phyloP scores from a whole-genome alignment of 2,888 invertebrate genomes.

The Ennomos fuscantarius region DNA sequence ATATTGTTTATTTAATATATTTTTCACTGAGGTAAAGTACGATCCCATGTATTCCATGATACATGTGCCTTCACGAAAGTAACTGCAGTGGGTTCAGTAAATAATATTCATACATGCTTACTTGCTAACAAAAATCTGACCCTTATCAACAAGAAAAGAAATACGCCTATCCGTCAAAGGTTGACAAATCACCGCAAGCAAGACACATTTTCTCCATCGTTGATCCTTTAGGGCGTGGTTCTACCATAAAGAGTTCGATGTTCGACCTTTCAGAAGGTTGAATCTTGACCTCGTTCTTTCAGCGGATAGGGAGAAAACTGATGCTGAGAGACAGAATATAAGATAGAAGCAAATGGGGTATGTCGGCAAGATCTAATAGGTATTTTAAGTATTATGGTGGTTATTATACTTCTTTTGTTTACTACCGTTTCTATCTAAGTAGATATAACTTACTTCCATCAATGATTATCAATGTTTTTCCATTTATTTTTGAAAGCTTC shows the following conservation, averaged over 20 bases:
- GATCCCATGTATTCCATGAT: too few species aligned
- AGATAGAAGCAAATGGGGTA: conserved; percentile 17
- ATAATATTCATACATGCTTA: neutral
- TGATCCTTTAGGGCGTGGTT: conserved; percentile 32
- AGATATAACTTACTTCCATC: too few species aligned
- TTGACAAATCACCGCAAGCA: conserved; percentile 40
- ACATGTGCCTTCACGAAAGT: too few species aligned
- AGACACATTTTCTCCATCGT: conserved; percentile 37
- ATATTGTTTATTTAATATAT: too few species aligned
- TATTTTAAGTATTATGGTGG: too few species aligned
- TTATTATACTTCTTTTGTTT: too few species aligned
- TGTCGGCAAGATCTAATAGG: conserved; percentile 27
- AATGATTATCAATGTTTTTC: too few species aligned
- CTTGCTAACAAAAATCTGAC: neutral
- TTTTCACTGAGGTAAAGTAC: too few species aligned
- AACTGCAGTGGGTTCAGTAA: too few species aligned
- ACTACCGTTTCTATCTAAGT: too few species aligned
- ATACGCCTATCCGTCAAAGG: conserved; percentile 31
- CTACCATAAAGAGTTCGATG: conserved; percentile 42
- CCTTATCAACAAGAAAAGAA: conserved; percentile 8
- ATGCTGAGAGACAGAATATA: conserved; percentile 21
- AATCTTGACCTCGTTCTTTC: conserved; percentile 40
- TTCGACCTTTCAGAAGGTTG: conserved; percentile 43
- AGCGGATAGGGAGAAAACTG: conserved; percentile 30
- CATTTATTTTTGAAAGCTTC: too few species aligned